Base-by-base conservation (phyloP, 2,113 vertebrate species). In the Rhodinocichla rosea region DNA sequence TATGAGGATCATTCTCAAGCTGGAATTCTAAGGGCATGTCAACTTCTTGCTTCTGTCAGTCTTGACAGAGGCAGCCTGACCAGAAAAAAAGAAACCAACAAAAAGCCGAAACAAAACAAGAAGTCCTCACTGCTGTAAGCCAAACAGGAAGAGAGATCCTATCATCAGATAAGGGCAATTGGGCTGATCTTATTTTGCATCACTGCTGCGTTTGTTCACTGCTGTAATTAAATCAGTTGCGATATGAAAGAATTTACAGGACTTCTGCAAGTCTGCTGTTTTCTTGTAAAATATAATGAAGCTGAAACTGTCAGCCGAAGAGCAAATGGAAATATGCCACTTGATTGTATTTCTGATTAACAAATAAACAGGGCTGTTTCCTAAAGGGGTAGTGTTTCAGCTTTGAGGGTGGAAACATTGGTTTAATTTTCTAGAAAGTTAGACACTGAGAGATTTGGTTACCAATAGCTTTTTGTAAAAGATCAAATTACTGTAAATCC, bases 391-490 rank as follows among this genome's bases (percentile, higher is more conserved):
- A 96, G 49, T 83, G 89, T 94, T 97, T 97, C 97, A 95, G 92
- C 95, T 97, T 97, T 83, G 97, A 75, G 57, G 97, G 82, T 98
- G 97, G 97, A 98, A 98, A 98, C 78, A 94, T 95, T 98, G 96
- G 94, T 98, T 97, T 97, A 97, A 97, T 97, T 98, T 98, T 98
- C 96, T 97, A 97, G 95, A 98, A 96, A 96, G 97, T 97, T 97
- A 97, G 91, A 87, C 92, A 87, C 95, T 76, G 93, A 96, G 96
- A 97, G 98, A 94, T 97, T 97, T 87, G 91, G 97, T 97, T 97
- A 97, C 97, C 95, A 97, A 98, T 95, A 97, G 97, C 96, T 97
- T 97, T 98, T 97, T 97, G 97, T 98, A 97, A 98, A 96, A 97
- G 97, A 97, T 98, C 93, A 92, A 96, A 97, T 98, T 98, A 98